These are phyloP conservation scores for Manacus vitellinus DNA, from an alignment of 2,113 vertebrate species.

Conservation along the genomic window DNA sequence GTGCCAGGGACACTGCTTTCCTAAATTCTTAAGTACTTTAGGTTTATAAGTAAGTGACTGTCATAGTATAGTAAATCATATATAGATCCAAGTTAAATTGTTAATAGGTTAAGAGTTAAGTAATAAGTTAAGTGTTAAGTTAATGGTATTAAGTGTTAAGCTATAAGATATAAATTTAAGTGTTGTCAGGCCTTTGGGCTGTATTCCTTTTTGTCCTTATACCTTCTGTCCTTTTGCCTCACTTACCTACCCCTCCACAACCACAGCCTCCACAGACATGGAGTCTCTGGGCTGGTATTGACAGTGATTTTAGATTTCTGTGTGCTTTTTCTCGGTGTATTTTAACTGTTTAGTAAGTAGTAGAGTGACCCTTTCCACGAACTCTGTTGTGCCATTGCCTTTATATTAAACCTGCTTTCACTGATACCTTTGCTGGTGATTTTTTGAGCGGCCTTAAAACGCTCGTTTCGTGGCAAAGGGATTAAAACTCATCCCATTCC, in stretches of 20 bases:
- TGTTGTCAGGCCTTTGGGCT: neutral
- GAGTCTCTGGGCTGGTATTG: neutral
- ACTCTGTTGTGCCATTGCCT: neutral
- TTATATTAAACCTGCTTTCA: neutral
- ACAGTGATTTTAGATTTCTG: neutral
- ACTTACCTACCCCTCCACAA: neutral
- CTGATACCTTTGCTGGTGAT: neutral
- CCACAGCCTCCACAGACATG: neutral
- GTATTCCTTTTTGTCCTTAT: neutral
- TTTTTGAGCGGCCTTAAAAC: neutral
- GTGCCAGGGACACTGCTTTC: neutral
- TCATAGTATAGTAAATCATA: neutral
- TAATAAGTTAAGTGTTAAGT: neutral
- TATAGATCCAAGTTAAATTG: neutral
- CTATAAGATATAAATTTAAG: neutral
- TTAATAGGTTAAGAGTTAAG: neutral
- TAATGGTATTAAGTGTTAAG: neutral
- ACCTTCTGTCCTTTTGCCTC: neutral
- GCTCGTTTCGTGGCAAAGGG: neutral
- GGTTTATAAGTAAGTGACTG: neutral
- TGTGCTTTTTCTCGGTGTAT: neutral
- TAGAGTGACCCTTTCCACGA: neutral
- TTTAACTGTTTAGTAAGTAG: neutral
- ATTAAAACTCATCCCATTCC: neutral
- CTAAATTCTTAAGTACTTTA: neutral